A percentile compares a stretch with the other conserved stretches of the same genome.
Evolutionary conservation across 1,140 invertebrate genomes (phyloP).

Genomic region (Potamilus streckersoni): DNA sequence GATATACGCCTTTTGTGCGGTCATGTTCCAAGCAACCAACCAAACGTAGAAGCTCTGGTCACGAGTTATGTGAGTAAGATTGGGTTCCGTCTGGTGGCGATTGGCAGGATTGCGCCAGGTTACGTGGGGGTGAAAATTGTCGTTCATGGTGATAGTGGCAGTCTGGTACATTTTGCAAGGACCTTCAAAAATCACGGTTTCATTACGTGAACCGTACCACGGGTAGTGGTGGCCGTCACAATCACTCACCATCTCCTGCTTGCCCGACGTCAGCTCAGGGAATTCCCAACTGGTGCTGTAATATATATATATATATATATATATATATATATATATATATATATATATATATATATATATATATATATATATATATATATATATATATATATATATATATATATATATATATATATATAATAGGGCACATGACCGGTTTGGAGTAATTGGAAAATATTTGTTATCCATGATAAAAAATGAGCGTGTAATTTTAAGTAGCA

Average conservation of each 20-base stretch:
- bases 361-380: too few relatives aligned
- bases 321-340: too few relatives aligned
- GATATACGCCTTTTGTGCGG: conserved; percentile 59
- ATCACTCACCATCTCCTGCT: conserved; percentile 67
- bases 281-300: conserved; percentile 68
- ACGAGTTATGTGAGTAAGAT: conserved; percentile 64
- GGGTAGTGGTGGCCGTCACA: conserved; percentile 68
- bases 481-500: too few relatives aligned
- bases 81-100: conserved; percentile 54
- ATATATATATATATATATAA: too few relatives aligned
- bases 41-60: conserved; percentile 68
- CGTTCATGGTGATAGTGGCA: conserved; percentile 66
- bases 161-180: conserved; percentile 61
- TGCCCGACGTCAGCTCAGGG: conserved; percentile 64
- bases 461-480: too few relatives aligned
- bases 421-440: too few relatives aligned
- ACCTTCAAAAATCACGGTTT: conserved; percentile 63
- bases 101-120: conserved; percentile 67
- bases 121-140: conserved; percentile 69
- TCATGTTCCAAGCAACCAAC: conserved; percentile 66
- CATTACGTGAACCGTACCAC: conserved; percentile 67
- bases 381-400: too few relatives aligned
- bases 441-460: too few relatives aligned
- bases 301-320: neutral
- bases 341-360: too few relatives aligned